A percentile compares a stretch with the other conserved stretches of the same genome.
Evolutionary conservation across 2,797 vertebrate species (phyloP).

Genomic region (Muraenolepis orangiensis): DNA sequence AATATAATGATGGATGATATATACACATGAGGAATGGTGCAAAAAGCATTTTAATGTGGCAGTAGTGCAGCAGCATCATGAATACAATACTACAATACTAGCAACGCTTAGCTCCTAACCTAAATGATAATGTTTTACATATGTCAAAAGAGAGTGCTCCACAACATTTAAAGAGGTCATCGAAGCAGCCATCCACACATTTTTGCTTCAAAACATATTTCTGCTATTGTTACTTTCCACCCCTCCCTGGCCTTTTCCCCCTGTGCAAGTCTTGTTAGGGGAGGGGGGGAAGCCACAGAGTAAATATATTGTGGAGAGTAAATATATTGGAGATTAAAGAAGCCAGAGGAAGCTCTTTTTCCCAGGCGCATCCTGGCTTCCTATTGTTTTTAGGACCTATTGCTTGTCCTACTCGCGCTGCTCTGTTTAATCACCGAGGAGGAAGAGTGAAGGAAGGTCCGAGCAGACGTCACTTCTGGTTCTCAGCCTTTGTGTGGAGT

Average conservation of each 20-base stretch:
- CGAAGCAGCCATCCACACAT: neutral
- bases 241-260: neutral
- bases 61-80: too few relatives aligned
- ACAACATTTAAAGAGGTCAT: neutral
- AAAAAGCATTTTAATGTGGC: too few relatives aligned
- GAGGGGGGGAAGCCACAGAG: neutral
- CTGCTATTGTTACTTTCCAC: neutral
- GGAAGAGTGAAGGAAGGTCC: conserved; percentile 34
- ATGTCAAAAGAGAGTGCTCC: neutral
- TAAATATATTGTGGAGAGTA: neutral
- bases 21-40: too few relatives aligned
- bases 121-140: neutral
- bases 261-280: neutral
- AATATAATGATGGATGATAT: too few relatives aligned
- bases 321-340: conserved; percentile 20
- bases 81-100: too few relatives aligned
- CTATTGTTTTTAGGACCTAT: too few relatives aligned
- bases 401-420: conserved; percentile 20
- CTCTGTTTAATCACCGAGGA: conserved; percentile 32
- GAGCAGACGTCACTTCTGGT: conserved; percentile 21
- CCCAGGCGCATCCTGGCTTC: conserved; percentile 47
- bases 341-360: conserved; percentile 44
- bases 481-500: conserved; percentile 30
- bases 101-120: neutral
- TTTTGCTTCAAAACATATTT: neutral